Evolutionary conservation across 2,797 vertebrate species (phyloP), one percentile per base, ranked within the genome.

Genomic region (Sciaenops ocellatus): DNA sequence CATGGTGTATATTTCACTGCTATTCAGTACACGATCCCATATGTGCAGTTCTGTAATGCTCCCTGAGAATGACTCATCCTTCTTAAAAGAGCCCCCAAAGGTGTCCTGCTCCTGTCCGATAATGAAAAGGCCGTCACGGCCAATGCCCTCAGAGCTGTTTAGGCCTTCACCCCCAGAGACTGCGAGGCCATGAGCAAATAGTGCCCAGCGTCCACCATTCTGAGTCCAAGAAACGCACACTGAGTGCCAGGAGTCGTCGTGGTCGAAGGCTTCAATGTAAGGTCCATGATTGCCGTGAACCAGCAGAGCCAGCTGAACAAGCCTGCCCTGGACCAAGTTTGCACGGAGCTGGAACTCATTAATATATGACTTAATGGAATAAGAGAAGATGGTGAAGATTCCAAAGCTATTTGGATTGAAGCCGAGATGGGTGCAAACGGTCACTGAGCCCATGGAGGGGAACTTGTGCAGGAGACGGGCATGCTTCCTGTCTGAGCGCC

Each of bases 341-440:
- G 90, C 93, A 30, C 87, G 88, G 60, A 96, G 94, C 90, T 96
- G 95, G 85, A 96, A 95, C 79, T 95, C 94, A 77, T 94, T 93
- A 80, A 89, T 88, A 69, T 86, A 89, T 66, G 90, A 90, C 50
- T 38, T 48, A 64, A 87, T 84, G 85, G 94, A 94, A 86, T 95
- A 96, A 63, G 95, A 96, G 82, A 96, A 95, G 52, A 96, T 84
- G 48, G 91, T 95, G 86, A 90, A 96, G 90, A 86, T 50, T 87
- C 94, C 94, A 22, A 73, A 76, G 82, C 82, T 87, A 64, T 76
- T 78, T 28, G 54, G 84, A 85, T 93, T 73, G 10, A 96, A 93
- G 72, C 80, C 87, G 16, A 95, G 78, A 18, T 34, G 84, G 78
- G 88, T 78, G 73, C 95, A 96, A 86, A 96, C 67, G 2, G 93